Percentiles rank a stretch among this genome's conserved stretches.
Evolutionary conservation across 2,888 invertebrate species (phyloP).

Genomic region (Thera britannica): DNA sequence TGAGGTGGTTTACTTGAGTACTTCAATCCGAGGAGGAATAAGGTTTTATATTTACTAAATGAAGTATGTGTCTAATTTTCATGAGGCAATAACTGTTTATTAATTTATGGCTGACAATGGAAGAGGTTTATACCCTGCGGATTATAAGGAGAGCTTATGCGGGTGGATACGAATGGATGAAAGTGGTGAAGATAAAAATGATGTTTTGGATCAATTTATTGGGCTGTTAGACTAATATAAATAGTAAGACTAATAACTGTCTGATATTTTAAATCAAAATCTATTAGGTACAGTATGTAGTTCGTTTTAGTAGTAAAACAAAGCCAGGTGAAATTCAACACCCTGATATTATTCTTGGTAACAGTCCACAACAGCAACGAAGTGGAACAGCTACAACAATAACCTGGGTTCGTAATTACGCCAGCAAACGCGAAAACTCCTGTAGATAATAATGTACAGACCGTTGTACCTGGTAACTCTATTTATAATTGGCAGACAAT

Average conservation of each 20-base stretch:
- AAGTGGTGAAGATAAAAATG: no score
- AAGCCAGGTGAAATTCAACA: background rate
- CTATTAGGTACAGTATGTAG: background rate
- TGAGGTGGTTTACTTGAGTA: constrained; percentile 11
- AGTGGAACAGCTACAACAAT: constrained; percentile 9
- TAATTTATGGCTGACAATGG: no score
- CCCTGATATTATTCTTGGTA: constrained; percentile 8
- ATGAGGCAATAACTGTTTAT: no score
- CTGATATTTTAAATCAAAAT: no score
- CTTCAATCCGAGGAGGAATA: background rate
- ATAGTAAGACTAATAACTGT: no score
- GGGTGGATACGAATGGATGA: no score
- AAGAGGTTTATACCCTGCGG: no score
- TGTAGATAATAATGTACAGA: constrained; percentile 12
- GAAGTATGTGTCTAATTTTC: no score
- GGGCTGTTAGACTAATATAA: no score
- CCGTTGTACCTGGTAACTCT: constrained; percentile 33
- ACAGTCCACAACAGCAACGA: background rate
- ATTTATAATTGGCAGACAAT: constrained; percentile 40
- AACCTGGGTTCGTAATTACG: constrained; percentile 18
- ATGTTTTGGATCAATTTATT: no score
- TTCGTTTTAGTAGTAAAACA: background rate
- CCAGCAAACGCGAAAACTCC: constrained; percentile 21
- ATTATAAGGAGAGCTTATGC: no score
- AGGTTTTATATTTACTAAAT: background rate